Base-by-base conservation (phyloP, 1,140 invertebrate species). In the Drosophila funebris region DNA sequence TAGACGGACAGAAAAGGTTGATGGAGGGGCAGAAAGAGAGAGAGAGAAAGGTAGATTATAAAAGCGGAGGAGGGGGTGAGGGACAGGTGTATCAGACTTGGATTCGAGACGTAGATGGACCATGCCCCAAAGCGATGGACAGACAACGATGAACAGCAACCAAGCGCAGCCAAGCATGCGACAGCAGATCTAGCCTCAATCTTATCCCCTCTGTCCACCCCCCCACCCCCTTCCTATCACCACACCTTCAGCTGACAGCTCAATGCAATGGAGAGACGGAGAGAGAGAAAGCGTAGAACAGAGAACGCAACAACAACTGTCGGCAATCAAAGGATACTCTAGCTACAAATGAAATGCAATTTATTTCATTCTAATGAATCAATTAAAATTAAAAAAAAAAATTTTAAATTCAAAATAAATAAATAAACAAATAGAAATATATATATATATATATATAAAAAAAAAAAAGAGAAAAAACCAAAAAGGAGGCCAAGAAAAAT, bases 311-410 rank as follows among this genome's bases (percentile, higher is more conserved):
- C 1, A 7, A 22, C 8, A 1, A 13, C 18, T 27, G 36, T 24
- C 9, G 13, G 33, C 41, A 43, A 52, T 61, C 24, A 75, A 80
- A 64, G 76, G 71, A 67, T 60, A 57, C 13, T 18, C 13, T n/a
- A n/a, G 14, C 11, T 36, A 13, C n/a, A 60, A 31, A 48, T 57
- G 43, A 79, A 85, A 76, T 67, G 76, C 67, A 76, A 76, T 76
- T 52, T 66, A 70, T 82, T 88, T 73, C 18, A 61, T 67, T 76
- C 75, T 78, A 87, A 82, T 70, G 61, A 82, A 87, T 69, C 75
- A 87, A 85, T 87, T 78, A 76, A 81, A 68, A 69, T 27, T 22
- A 57, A 69, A 46, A 46, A 56, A 57, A 8, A 61, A 54, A 44
- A 29, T 37, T 4, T 31, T 48, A 27, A 13, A 27, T 41, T n/a